phyloP scores from a whole-genome alignment of 2,113 vertebrate species.

The Pelobates fuscus region DNA sequence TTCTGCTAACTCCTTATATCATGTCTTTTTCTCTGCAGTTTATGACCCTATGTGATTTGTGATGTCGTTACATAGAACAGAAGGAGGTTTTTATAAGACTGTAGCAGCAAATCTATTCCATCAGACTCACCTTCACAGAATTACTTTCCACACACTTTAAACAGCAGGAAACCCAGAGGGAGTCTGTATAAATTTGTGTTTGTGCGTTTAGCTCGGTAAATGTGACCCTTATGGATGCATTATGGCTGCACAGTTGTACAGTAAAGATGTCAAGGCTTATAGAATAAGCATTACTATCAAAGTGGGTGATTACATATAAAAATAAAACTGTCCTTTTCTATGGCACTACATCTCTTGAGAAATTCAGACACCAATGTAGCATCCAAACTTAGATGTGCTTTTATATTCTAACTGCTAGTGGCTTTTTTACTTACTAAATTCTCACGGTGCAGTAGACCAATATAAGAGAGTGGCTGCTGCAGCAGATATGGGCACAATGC shows the following conservation, averaged over 20 bases:
- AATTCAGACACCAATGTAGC: no score
- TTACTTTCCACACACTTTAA: not conserved
- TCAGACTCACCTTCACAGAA: not conserved
- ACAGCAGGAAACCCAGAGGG: not conserved
- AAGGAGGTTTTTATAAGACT: not conserved
- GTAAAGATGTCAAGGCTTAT: not conserved
- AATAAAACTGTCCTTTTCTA: no score
- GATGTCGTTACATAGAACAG: not conserved
- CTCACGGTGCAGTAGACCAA: no score
- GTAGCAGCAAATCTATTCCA: not conserved
- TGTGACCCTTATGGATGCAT: not conserved
- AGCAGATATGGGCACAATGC: no score
- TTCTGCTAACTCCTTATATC: not conserved
- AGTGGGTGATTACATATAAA: not conserved
- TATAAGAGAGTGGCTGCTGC: no score
- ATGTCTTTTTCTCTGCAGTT: not conserved
- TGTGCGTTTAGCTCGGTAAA: not conserved
- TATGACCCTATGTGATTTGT: not conserved
- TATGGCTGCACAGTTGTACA: not conserved
- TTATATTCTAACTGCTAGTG: no score
- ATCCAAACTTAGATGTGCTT: no score
- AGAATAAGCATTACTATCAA: not conserved
- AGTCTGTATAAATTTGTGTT: not conserved
- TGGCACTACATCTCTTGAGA: no score
- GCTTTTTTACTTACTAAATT: no score